Conservation (phyloP, 2,888 invertebrate genomes). For the Phaonia tiefii region DNA sequence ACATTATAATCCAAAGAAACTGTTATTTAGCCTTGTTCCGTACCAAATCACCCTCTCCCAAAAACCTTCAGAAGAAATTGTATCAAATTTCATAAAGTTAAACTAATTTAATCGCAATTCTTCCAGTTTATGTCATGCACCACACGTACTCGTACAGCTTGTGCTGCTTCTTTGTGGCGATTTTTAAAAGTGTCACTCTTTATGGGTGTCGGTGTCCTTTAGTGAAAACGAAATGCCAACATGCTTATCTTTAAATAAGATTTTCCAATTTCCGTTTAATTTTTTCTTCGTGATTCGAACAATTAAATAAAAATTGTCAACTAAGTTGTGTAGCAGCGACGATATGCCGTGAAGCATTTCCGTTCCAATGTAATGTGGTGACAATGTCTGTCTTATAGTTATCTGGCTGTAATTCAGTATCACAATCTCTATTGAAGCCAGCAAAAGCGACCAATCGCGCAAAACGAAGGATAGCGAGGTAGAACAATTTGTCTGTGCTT, state of each 20-base stretch:
- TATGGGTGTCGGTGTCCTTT: constrained; percentile 4
- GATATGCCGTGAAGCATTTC: constrained; percentile 13
- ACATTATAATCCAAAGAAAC: constrained; percentile 10
- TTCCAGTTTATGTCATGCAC: not conserved
- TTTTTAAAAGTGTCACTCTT: constrained; percentile 5
- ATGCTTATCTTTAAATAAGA: constrained; percentile 54
- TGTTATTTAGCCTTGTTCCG: not conserved
- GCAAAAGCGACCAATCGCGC: not conserved
- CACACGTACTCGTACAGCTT: not conserved
- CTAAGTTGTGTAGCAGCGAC: constrained; percentile 18
- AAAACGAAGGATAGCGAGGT: not conserved
- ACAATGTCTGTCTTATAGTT: constrained; percentile 25
- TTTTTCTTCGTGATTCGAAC: constrained; percentile 33
- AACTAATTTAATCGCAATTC: constrained; percentile 35
- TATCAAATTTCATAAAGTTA: constrained; percentile 35
- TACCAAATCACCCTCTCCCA: not conserved
- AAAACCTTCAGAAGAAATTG: not conserved
- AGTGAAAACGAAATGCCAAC: constrained; percentile 35
- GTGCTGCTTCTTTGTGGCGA: not conserved
- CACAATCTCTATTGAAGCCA: constrained; percentile 14
- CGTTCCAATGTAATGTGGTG: constrained; percentile 23
- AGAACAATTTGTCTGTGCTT: constrained; percentile 14
- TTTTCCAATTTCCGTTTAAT: constrained; percentile 55
- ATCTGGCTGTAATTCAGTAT: not conserved
- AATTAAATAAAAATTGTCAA: constrained; percentile 51